Conservation (phyloP, 2,797 vertebrate genomes). For the Myotis findleyi region DNA sequence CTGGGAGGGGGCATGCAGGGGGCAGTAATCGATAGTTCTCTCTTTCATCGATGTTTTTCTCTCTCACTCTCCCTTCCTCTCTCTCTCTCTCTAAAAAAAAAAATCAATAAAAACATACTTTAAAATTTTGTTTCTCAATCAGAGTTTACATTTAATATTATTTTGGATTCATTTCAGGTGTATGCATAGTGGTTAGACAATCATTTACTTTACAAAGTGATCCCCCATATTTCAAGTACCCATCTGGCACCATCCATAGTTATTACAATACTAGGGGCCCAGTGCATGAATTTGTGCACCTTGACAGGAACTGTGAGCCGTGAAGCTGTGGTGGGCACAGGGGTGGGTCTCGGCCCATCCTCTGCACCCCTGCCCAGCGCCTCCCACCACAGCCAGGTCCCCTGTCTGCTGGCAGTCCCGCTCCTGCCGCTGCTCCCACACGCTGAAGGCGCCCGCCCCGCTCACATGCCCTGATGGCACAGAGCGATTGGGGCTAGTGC, state of each 20-base stretch:
- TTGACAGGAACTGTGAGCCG: too few relatives aligned
- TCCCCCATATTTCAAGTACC: background rate
- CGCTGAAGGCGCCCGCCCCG: fast-evolving
- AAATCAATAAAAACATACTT: background rate
- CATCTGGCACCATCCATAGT: background rate
- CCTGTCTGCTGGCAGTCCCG: too few relatives aligned
- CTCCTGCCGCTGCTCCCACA: too few relatives aligned
- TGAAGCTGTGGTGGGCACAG: too few relatives aligned
- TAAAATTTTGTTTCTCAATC: background rate
- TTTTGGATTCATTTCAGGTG: background rate
- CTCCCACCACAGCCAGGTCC: fast-evolving
- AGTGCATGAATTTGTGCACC: too few relatives aligned
- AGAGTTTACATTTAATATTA: background rate
- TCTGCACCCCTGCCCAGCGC: fast-evolving
- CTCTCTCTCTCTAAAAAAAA: background rate
- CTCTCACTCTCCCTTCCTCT: background rate
- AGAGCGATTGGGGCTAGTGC: too few relatives aligned
- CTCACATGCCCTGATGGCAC: too few relatives aligned
- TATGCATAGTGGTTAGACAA: background rate
- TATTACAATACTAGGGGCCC: background rate
- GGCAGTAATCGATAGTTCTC: background rate
- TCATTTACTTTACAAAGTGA: background rate
- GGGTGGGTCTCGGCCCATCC: too few relatives aligned
- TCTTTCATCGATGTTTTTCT: background rate
- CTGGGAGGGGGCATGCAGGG: background rate